A percentile compares a stretch with the other conserved stretches of the same genome.
phyloP scores from a whole-genome alignment of 2,113 vertebrate genomes.

The Takifugu bimaculatus region DNA sequence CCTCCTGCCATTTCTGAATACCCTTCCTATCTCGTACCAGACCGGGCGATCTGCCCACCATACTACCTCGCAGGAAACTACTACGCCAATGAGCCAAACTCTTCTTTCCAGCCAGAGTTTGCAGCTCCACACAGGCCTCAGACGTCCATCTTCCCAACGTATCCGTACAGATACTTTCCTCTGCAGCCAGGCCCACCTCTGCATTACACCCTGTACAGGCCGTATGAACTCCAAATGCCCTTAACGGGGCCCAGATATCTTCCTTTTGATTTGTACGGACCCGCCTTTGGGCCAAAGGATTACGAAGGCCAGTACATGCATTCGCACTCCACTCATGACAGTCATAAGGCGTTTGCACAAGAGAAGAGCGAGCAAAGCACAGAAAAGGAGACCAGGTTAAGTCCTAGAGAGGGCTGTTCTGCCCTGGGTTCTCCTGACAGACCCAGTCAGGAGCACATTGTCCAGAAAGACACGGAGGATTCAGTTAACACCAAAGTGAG shows the following conservation, averaged over 20 bases:
- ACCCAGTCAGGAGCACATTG: slow-evolving; percentile 83
- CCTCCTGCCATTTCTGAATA: slow-evolving; percentile 81
- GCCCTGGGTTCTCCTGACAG: slow-evolving; percentile 90
- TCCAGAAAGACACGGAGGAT: slow-evolving; percentile 74
- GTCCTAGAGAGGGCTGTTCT: slow-evolving; percentile 85
- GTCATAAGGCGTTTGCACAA: slow-evolving; percentile 63
- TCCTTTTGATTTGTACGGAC: slow-evolving; percentile 68
- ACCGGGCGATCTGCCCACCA: slow-evolving; percentile 76
- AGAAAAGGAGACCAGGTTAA: slow-evolving; percentile 82
- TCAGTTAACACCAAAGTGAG: slow-evolving; percentile 27
- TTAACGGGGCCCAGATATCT: slow-evolving; percentile 55
- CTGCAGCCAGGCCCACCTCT: slow-evolving; percentile 75
- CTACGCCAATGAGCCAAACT: slow-evolving; percentile 49
- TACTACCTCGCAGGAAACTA: slow-evolving; percentile 76
- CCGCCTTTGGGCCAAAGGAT: slow-evolving; percentile 67
- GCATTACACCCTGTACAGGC: slow-evolving; percentile 81
- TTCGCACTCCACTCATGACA: slow-evolving; percentile 58
- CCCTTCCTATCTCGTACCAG: slow-evolving; percentile 77
- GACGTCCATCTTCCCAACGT: slow-evolving; percentile 70
- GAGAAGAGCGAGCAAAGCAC: slow-evolving; percentile 50
- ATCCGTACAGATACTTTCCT: slow-evolving; percentile 80
- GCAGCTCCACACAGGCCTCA: slow-evolving; percentile 80
- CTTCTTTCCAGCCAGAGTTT: slow-evolving; percentile 70
- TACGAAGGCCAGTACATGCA: slow-evolving; percentile 70
- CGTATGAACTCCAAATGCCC: slow-evolving; percentile 64